These are phyloP conservation scores for Chelonus formosanus DNA, from an alignment of 2,888 invertebrate species.

Conservation along the genomic window DNA sequence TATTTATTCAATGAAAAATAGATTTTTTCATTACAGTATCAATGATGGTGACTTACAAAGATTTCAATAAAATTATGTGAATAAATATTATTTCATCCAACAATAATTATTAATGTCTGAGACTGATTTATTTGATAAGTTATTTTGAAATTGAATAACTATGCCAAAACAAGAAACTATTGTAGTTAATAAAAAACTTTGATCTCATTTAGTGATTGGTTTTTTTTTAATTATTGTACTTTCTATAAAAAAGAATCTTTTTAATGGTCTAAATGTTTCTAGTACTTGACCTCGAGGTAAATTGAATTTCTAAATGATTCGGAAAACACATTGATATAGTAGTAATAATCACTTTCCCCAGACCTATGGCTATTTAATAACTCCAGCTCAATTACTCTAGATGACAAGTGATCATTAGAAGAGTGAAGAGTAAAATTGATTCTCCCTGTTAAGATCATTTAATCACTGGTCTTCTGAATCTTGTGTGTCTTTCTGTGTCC, in stretches of 20 bases:
- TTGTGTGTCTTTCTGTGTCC: neutral
- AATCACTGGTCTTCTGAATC: neutral
- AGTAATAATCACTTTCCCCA: slow-evolving; percentile 13
- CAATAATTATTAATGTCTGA: too few relatives aligned
- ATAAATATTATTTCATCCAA: too few relatives aligned
- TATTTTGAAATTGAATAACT: too few relatives aligned
- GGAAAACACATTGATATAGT: slow-evolving; percentile 6
- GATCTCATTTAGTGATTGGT: too few relatives aligned
- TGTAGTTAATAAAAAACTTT: too few relatives aligned
- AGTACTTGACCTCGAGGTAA: neutral
- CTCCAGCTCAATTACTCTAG: slow-evolving; percentile 58
- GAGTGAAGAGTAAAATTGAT: neutral
- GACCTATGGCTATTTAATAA: slow-evolving; percentile 54
- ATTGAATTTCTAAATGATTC: slow-evolving; percentile 5
- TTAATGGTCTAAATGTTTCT: too few relatives aligned
- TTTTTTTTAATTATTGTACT: too few relatives aligned
- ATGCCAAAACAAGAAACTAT: too few relatives aligned
- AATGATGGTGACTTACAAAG: neutral
- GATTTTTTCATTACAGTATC: slow-evolving; percentile 7
- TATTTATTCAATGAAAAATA: slow-evolving; percentile 1
- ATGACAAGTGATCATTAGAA: slow-evolving; percentile 46
- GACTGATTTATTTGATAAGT: too few relatives aligned
- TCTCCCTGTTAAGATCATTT: neutral
- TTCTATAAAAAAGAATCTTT: too few relatives aligned
- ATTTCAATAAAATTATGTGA: too few relatives aligned